Base-by-base conservation (phyloP, 2,888 invertebrate species). In the Pterobdella sp. region DNA sequence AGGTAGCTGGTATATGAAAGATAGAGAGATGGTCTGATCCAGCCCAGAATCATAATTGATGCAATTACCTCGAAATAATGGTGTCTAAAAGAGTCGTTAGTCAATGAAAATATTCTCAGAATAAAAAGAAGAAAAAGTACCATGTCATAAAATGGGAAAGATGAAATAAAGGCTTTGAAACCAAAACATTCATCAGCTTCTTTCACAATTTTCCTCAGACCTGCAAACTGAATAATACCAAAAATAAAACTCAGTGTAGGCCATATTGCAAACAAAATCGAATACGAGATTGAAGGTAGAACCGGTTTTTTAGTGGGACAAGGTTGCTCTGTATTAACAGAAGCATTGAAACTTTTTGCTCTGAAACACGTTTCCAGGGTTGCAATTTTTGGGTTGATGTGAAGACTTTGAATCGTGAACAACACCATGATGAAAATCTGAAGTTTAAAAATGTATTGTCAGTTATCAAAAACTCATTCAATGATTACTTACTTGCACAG, bases 11-110 rank as follows among this genome's bases (percentile, higher is more conserved):
- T 56, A 52, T 52, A 71, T 29, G 63, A 71, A 52, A 71, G 42
- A 37, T 60, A 71, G 22, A 63, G 63, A 52, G 71, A 35, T 26
- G 71, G 36, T 56, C 63, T 60, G 56, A 71, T n/a, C 71, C 71
- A 71, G 26, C 71, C 71, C 29, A 36, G 34, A n/a, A 71, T 63
- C 52, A 71, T 35, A 35, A 71, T 71, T 29, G 32, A 34, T 26
- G 63, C 60, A 22, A 63, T 35, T 26, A 71, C 1, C 56, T 71
- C 36, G 60, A 71, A 71, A 32, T 71, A 71, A 52, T 49, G 26
- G n/a, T 32, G 29, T 2, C n/a, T 37, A 10, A 69, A 29, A 31
- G 10, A 29, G 22, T 69, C 49, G 31, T 31, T 35, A 7, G 7
- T 32, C 26, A 63, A 29, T 1, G 22, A 4, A 63, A 71, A 35